These are phyloP conservation scores for Halisarca cf. caerulea DNA, from an alignment of 37 sponge, comb jelly and placozoan genomes.

Conservation along the genomic window DNA sequence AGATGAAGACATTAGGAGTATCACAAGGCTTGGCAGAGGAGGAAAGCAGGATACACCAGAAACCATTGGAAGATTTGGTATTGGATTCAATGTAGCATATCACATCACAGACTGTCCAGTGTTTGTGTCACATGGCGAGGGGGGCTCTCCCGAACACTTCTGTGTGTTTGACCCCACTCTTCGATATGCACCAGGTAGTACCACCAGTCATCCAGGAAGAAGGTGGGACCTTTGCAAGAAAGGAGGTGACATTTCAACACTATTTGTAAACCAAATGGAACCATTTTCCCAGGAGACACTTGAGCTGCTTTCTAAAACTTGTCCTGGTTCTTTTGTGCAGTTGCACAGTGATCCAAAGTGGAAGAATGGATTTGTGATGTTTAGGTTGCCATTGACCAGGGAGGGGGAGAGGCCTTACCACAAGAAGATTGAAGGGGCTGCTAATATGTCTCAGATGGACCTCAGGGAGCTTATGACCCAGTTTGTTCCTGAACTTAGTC, in stretches of 20 bases:
- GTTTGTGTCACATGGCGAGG: constrained; percentile 53
- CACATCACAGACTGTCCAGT: constrained; percentile 87
- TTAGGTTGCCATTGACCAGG: constrained; percentile 56
- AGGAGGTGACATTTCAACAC: not conserved
- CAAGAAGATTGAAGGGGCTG: not conserved
- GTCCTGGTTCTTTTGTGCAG: constrained; percentile 24
- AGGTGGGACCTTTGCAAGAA: not conserved
- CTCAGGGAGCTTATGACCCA: constrained; percentile 12
- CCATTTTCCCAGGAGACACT: constrained; percentile 43
- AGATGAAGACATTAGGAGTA: constrained; percentile 70
- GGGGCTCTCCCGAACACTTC: constrained; percentile 50
- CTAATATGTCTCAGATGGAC: not conserved
- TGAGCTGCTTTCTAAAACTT: not conserved
- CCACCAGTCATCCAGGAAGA: not conserved
- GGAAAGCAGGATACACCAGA: constrained; percentile 55
- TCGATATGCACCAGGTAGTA: constrained; percentile 28
- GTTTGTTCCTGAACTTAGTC: not conserved
- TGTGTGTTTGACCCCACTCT: constrained; percentile 77
- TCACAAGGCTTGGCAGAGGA: constrained; percentile 78
- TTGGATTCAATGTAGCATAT: constrained; percentile 88
- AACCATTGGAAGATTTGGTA: constrained; percentile 81
- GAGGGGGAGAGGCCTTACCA: not conserved
- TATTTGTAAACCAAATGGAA: constrained; percentile 55
- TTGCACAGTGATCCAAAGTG: not conserved
- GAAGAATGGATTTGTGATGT: constrained; percentile 57